A percentile compares a stretch with the other conserved stretches of the same genome.
These are phyloP conservation scores for Rhombomys opimus DNA, from an alignment of 2,113 vertebrate species.

Conservation along the genomic window DNA sequence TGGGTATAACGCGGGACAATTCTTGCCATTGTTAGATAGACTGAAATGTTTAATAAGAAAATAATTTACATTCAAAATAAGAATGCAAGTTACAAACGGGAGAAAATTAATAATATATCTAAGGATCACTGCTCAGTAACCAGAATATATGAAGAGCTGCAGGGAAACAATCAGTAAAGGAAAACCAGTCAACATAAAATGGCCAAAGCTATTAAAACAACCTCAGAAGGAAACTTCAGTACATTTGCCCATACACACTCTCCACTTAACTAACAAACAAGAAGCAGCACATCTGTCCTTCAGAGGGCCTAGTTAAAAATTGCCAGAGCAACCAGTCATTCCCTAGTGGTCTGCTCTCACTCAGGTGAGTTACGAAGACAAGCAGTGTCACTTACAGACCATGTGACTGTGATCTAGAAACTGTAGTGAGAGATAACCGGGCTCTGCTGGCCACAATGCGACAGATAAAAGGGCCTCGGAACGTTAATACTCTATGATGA, in stretches of 20 bases:
- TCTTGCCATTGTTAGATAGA: background rate
- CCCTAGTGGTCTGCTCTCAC: background rate
- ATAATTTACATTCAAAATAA: constrained; percentile 23
- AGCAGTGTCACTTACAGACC: constrained; percentile 3
- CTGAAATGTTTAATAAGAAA: constrained; percentile 40
- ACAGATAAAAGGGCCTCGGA: background rate
- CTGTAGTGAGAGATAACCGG: background rate
- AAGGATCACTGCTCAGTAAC: background rate
- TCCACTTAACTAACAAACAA: background rate
- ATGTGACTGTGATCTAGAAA: constrained; percentile 9
- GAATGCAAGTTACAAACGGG: background rate
- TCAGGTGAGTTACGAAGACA: background rate
- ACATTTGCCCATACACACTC: background rate
- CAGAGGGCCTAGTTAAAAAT: background rate
- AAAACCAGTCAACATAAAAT: constrained; percentile 5
- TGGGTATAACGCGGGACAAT: background rate
- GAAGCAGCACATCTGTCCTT: background rate
- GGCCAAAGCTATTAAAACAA: constrained; percentile 18
- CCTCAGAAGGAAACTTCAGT: background rate
- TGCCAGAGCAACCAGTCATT: background rate
- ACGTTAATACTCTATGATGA: background rate
- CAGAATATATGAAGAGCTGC: constrained; percentile 4
- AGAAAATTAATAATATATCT: background rate
- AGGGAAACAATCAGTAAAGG: background rate
- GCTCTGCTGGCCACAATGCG: background rate